Evolutionary conservation across 2,113 vertebrate species (phyloP), one percentile per base, ranked within the genome.

Genomic region (Copsychus sechellarum): DNA sequence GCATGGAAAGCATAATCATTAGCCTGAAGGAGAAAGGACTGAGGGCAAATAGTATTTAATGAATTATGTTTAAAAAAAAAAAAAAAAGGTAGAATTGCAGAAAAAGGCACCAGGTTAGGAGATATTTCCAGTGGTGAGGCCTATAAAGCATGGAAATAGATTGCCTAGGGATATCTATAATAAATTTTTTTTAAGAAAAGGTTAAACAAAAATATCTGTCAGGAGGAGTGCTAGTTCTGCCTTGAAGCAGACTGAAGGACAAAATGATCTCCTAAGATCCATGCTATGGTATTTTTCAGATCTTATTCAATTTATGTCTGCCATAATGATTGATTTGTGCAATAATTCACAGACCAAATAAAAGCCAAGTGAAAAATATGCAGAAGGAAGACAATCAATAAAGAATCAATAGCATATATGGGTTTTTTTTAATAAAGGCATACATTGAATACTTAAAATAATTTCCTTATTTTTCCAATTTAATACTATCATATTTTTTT

Each of bases 171-270:
- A 69, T 7, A 9, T 42, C 54, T 88, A 57, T 53, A 25, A 86
- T 0, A 53, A 62, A 72, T 61, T 36, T 69, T 69, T 45, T 82
- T 92, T 40, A 86, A 72, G 36, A 92, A 95, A 95, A 93, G 28
- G 11, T 90, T 90, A 78, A 87, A 79, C 5, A 85, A 90, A 93
- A 88, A 58, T 45, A 36, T 76, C 57, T 95, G 34, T 51, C 51
- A 47, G 61, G 14, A 70, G 23, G 38, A 81, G 12, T 82, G n/a
- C 5, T 88, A 66, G 74, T 82, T 82, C 4, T 72, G 61, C 54
- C 57, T 86, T 64, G n/a, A 36, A 86, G 79, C 48, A 86, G 23
- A 76, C 12, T 76, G 58, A 77, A 86, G 40, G 57, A 57, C 36
- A 72, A 82, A 66, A 72, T 20, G 1, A 40, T 79, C 24, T 90